Base-by-base conservation (phyloP, 2,113 vertebrate species). In the Microcebus griseorufus region DNA sequence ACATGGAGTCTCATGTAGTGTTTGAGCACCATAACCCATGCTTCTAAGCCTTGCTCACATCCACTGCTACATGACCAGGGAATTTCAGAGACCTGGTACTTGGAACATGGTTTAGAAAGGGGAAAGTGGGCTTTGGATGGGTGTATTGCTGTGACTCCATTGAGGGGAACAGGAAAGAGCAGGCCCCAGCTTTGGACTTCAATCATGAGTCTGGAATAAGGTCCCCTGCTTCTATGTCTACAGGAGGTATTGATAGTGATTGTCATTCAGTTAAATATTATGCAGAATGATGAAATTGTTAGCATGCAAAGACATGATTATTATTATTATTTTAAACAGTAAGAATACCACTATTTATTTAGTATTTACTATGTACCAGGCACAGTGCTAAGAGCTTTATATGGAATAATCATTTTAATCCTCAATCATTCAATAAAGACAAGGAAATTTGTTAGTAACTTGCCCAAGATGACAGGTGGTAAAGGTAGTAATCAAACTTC, bases 271-370 rank as follows among this genome's bases (percentile, higher is more conserved):
- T 89, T 92, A 75, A 81, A 55, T 67, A 69, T 65, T 70, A 65
- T 55, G 18, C 16, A 75, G 32, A 89, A 87, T 39, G 53, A 75
- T 83, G 27, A 91, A 53, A 67, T 22, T 87, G 2, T 93, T 87
- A 75, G 14, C 29, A 32, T 85, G 32, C 1, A 92, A 89, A 85
- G 25, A 34, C 18, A 69, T 32, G 39, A 22, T 78, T 51, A 93
- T 65, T 96, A 88, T 42, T 42, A 42, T 42, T 42, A 42, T 42
- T 42, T 67, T 81, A 80, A 92, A 72, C 72, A 84, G 87, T 67
- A 84, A 82, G 53, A 96, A 96, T 62, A 79, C 90, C 88, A 94
- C 96, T 95, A 96, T 92, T 88, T 93, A 97, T 95, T 97, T 84
- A 80, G 29, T 84, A 88, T 92, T 96, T 92, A 96, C 96, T 93